Evolutionary conservation across 2,888 invertebrate genomes (phyloP).

Genomic region (Pegoplata infirma): DNA sequence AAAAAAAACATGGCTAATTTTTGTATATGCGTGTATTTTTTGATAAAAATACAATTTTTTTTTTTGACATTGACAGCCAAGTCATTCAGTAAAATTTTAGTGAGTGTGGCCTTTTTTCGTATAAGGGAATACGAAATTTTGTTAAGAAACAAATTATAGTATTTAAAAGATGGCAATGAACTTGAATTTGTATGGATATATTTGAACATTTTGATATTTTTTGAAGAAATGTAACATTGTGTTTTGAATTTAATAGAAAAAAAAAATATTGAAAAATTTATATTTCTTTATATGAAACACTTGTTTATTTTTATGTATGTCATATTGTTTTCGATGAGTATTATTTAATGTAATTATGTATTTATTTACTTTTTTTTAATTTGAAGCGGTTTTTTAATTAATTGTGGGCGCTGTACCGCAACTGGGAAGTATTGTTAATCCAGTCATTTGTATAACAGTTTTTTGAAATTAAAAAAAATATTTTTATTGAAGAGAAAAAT

Average conservation of each 20-base stretch:
- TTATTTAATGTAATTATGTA: background rate
- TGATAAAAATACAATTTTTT: background rate
- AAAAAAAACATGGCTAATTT: background rate
- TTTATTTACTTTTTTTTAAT: background rate
- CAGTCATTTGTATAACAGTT: too few species aligned
- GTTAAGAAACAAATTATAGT: too few species aligned
- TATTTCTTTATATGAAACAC: too few species aligned
- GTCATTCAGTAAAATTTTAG: constrained; percentile 16
- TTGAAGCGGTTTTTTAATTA: background rate
- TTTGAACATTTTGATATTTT: background rate
- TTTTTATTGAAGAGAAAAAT: too few species aligned
- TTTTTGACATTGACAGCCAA: constrained; percentile 39
- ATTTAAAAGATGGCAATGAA: constrained; percentile 56
- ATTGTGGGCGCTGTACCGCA: too few species aligned
- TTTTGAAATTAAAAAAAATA: too few species aligned
- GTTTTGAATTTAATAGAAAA: too few species aligned
- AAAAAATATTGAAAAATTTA: too few species aligned
- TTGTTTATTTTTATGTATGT: background rate
- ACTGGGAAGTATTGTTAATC: too few species aligned
- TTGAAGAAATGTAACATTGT: background rate
- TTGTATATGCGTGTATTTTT: background rate
- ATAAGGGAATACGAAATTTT: background rate
- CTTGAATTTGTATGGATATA: constrained; percentile 35
- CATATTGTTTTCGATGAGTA: background rate
- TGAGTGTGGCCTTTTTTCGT: too few species aligned